phyloP scores from a whole-genome alignment of 2,113 vertebrate species.

The Colaptes auratus region DNA sequence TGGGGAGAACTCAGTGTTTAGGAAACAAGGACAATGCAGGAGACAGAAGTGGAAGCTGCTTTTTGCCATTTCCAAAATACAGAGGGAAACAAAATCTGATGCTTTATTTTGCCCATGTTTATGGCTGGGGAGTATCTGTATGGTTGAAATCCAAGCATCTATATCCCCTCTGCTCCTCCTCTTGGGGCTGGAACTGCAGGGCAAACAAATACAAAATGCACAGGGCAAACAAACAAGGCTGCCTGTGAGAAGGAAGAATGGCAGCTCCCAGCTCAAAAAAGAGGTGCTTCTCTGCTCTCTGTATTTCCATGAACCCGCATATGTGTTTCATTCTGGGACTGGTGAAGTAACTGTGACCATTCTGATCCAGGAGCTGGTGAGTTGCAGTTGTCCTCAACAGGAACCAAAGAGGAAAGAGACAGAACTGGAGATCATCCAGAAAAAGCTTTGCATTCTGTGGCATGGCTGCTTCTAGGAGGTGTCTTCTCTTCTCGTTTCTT shows the following conservation, averaged over 20 bases:
- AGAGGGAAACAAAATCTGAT: not conserved
- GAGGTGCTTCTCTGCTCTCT: not conserved
- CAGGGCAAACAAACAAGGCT: not conserved
- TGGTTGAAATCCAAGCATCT: accelerated
- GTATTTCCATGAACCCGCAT: not conserved
- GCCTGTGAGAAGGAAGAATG: not conserved
- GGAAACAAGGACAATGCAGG: not conserved
- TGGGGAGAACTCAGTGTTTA: not conserved
- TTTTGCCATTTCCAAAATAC: not conserved
- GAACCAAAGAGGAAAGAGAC: not conserved
- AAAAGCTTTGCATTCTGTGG: not conserved
- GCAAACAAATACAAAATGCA: not conserved
- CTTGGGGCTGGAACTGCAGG: not conserved
- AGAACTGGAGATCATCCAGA: not conserved
- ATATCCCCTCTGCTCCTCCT: not conserved
- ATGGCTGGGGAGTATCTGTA: not conserved
- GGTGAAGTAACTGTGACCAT: not conserved
- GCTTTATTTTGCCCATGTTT: not conserved
- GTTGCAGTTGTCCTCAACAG: not conserved
- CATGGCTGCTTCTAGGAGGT: not conserved
- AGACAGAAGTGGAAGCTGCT: not conserved
- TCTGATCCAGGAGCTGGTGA: not conserved
- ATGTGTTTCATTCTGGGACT: not conserved
- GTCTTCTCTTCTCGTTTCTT: conserved; percentile 17
- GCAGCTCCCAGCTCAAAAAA: not conserved